Base-by-base conservation (phyloP, 1,140 invertebrate genomes). In the Drosophila tropicalis region DNA sequence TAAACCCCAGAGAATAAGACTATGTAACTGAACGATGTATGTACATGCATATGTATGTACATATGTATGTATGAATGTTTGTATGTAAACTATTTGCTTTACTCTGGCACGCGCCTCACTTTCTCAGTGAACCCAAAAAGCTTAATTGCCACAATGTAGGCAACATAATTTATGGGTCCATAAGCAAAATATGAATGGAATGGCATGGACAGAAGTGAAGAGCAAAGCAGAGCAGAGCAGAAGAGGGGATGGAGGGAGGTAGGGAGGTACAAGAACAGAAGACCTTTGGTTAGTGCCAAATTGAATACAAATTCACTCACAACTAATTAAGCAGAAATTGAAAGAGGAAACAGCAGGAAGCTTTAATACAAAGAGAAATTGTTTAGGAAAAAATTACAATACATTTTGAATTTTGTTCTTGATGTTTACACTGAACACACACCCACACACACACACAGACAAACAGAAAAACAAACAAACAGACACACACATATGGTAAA, bases 291-390 rank as follows among this genome's bases (percentile, higher is more conserved):
- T 12, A 17, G 15, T 19, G 76, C 39, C 40, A 87, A 86, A 86
- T 86, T 86, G 82, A 86, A 86, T 86, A 86, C 75, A 86, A 86
- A 86, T 87, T 82, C 79, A 72, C 79, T 86, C 87, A 82, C 76
- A 87, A 87, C 79, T 86, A 86, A 86, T 86, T 86, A 86, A 75
- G 67, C 78, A 72, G 67, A 77, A 73, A 67, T 64, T 66, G 54
- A 41, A 40, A 39, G 25, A 54, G 36, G 19, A 19, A 40, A 7
- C 36, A 34, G 34, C 7, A 40, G 34, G 34, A 39, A 13, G 17
- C 34, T 36, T 19, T n/a, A 60, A n/a, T 12, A 39, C 32, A 34
- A 34, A 32, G n/a, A 36, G 32, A 19, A 60, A 39, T 34, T 34
- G 15, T 15, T 4, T 6, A 4, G 17, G 2, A 12, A 51, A 51